phyloP scores from a whole-genome alignment of 2,113 vertebrate species.

The Egretta garzetta region DNA sequence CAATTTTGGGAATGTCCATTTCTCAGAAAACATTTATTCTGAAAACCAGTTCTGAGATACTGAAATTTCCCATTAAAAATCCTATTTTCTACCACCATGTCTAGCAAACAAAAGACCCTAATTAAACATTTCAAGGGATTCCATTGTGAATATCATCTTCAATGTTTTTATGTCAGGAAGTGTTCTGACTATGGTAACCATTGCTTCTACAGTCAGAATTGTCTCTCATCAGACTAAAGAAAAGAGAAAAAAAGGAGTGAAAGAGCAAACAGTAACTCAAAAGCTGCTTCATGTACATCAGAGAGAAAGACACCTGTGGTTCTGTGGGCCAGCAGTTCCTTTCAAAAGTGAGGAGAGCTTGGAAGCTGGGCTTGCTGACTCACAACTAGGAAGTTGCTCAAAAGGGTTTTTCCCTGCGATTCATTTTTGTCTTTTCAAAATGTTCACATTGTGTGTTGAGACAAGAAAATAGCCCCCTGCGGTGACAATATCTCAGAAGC shows the following conservation, averaged over 20 bases:
- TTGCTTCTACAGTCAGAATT: neutral
- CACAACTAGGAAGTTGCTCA: neutral
- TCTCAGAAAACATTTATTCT: neutral
- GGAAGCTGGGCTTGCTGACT: neutral
- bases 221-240: neutral
- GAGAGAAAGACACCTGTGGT: neutral
- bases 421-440: neutral
- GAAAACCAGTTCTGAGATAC: neutral
- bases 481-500: neutral
- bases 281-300: neutral
- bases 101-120: neutral
- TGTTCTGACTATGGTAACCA: neutral
- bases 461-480: neutral
- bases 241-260: neutral
- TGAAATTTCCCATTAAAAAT: neutral
- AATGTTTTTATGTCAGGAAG: neutral
- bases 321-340: neutral
- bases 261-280: neutral
- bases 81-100: neutral
- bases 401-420: neutral
- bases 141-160: neutral
- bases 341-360: neutral
- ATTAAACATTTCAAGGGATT: neutral
- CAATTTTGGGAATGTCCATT: neutral
- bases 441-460: neutral